Conservation (phyloP, 1,140 invertebrate species). For the Drosophila tani region DNA sequence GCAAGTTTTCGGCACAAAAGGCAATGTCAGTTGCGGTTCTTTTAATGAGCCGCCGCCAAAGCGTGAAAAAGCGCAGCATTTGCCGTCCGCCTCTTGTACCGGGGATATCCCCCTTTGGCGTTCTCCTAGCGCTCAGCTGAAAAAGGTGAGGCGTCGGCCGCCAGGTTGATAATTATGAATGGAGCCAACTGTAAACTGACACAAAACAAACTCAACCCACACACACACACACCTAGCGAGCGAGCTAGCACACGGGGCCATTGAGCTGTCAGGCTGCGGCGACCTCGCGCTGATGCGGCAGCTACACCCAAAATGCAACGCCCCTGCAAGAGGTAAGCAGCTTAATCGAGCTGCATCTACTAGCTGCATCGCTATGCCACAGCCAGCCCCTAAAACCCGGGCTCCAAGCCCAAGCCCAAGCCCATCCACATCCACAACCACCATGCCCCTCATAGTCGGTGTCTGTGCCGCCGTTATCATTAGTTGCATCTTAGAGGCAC, state of each 20-base stretch:
- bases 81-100: slow-evolving; percentile 20
- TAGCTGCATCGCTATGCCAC: slow-evolving; percentile 30
- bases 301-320: slow-evolving; percentile 80
- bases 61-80: slow-evolving; percentile 78
- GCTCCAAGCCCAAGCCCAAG: slow-evolving; percentile 12
- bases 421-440: slow-evolving; percentile 19
- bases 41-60: slow-evolving; percentile 83
- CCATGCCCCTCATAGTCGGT: slow-evolving; percentile 18
- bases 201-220: slow-evolving; percentile 72
- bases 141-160: slow-evolving; percentile 33
- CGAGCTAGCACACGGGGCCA: slow-evolving; percentile 47
- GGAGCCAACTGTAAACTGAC: slow-evolving; percentile 75
- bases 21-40: slow-evolving; percentile 54
- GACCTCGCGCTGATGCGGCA: slow-evolving; percentile 79
- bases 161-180: slow-evolving; percentile 78
- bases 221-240: slow-evolving; percentile 13
- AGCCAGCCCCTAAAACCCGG: slow-evolving; percentile 43
- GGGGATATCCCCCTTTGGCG: slow-evolving; percentile 13
- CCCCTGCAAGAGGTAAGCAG: slow-evolving; percentile 75
- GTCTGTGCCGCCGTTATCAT: slow-evolving; percentile 72
- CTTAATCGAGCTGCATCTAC: slow-evolving; percentile 69
- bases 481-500: slow-evolving; percentile 83
- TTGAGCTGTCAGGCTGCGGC: slow-evolving; percentile 75
- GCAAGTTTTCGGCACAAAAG: slow-evolving; percentile 52
- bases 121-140: slow-evolving; percentile 13